Base-by-base conservation (phyloP, 2,113 vertebrate species). In the Apistogramma diplotaenia region DNA sequence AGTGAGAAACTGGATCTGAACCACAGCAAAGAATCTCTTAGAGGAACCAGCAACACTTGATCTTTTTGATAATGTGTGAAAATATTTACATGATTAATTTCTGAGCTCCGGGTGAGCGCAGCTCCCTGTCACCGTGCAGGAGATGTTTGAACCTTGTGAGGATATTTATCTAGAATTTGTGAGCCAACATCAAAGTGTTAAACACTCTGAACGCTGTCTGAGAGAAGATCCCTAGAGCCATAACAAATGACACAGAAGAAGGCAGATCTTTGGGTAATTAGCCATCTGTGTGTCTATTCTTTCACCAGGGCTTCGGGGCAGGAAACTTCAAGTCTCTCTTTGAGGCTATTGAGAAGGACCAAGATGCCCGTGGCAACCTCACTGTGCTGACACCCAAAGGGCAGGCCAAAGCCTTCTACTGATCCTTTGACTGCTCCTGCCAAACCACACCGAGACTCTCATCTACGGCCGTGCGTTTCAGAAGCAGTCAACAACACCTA, bases 261-360 rank as follows among this genome's bases (percentile, higher is more conserved):
- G 87, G 82, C 31, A 88, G 85, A 79, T 91, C 88, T 85, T 16
- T 74, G 59, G 58, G 77, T 87, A 79, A 87, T 89, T 87, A 86
- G 65, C 84, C 81, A 83, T 90, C 86, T 92, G 84, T 61, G 65
- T 87, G 78, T 91, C 21, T 88, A 43, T 81, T 88, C 74, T 80
- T 31, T 83, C 88, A 89, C 29, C 91, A 96, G 96, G 96, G 96
- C 81, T 96, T 96, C 23, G 96, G 96, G 62, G 96, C 96, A 79
- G 96, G 96, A 77, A 96, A 96, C 91, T 96, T 96, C 88, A 96
- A 96, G 92, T 96, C 96, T 65, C 92, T 96, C 80, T 96, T 96
- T 89, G 96, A 96, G 93, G 96, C 96, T 75, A 96, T 96, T 60
- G 96, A 96, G 89, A 93, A 90, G 53, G 96, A 96, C 91, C 96